Base-by-base conservation (phyloP, 2,113 vertebrate species). In the Orycteropus afer region DNA sequence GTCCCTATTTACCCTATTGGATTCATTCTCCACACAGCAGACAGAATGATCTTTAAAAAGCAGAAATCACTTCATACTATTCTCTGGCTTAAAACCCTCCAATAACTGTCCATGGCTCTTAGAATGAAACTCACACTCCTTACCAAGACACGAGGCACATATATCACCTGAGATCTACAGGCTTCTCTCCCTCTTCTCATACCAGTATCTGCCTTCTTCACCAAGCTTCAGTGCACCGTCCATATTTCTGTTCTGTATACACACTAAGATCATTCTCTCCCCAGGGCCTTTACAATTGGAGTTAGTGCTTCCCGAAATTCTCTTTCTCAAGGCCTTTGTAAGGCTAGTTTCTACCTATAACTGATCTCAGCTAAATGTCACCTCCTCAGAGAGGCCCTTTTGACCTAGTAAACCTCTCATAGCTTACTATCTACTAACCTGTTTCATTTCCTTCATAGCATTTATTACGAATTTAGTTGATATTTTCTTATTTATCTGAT, bases 401-500 rank as follows among this genome's bases (percentile, higher is more conserved):
- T 71, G 49, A 57, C 13, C 42, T 42, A 15, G 18, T 49, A 61
- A 61, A 18, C 65, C 42, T 23, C 40, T 3, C 23, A 51, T 2
- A 55, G 53, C 18, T 59, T 45, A 51, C 51, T 34, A 40, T 32
- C 27, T 34, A 47, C 34, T 25, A 9, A 49, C 22, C 18, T 49
- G n/a, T n/a, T 82, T 85, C 74, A 51, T 51, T 93, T 89, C 49
- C 55, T 71, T 93, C 57, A 71, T 0, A 84, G 63, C 67, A 81
- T 74, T 94, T 74, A 59, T 63, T 87, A 86, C 12, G 40, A 71
- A 42, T 71, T 40, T 25, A 95, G 77, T 55, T 51, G 8, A 49
- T 95, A 81, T 14, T 40, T 91, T n/a, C 37, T 85, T 67, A 89
- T 37, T 93, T 77, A 81, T 20, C 67, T 71, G 61, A 14, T 88